Evolutionary conservation across 2,888 invertebrate species (phyloP).

Genomic region (Philopedon plagiatum): DNA sequence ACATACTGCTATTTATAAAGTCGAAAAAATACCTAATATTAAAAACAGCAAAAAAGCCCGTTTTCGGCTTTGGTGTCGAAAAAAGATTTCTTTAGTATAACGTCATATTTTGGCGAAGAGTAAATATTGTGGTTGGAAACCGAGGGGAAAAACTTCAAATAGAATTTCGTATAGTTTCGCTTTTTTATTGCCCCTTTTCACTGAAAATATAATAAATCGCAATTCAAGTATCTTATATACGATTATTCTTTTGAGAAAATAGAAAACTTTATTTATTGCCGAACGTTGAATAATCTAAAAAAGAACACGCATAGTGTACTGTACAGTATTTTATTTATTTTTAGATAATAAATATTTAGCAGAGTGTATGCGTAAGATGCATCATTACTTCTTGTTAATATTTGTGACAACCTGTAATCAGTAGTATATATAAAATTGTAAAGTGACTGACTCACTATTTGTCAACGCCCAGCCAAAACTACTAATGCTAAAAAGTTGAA

Average conservation of each 20-base stretch:
- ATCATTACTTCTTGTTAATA: too few relatives aligned
- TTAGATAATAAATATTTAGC: too few relatives aligned
- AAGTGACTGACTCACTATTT: too few relatives aligned
- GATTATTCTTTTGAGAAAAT: conserved; percentile 54
- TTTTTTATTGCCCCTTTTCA: conserved; percentile 57
- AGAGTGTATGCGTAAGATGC: too few relatives aligned
- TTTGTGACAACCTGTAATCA: too few relatives aligned
- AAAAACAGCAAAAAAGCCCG: not conserved
- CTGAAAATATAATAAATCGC: conserved; percentile 58
- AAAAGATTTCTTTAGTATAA: conserved; percentile 2
- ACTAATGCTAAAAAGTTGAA: too few relatives aligned
- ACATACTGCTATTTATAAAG: not conserved
- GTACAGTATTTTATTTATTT: not conserved
- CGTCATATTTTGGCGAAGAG: conserved; percentile 6
- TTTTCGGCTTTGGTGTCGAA: not conserved
- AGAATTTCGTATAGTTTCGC: conserved; percentile 55
- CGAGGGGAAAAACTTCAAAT: conserved; percentile 56
- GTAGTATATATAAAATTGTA: too few relatives aligned
- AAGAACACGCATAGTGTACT: not conserved
- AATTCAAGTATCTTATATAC: conserved; percentile 56
- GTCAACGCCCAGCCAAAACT: too few relatives aligned
- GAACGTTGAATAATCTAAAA: not conserved
- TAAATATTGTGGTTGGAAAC: conserved; percentile 21
- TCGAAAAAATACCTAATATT: not conserved
- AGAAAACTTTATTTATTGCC: conserved; percentile 38